A percentile compares a stretch with the other conserved stretches of the same genome.
Evolutionary conservation across 2,888 invertebrate species (phyloP).

Genomic region (Cosmia trapezina): DNA sequence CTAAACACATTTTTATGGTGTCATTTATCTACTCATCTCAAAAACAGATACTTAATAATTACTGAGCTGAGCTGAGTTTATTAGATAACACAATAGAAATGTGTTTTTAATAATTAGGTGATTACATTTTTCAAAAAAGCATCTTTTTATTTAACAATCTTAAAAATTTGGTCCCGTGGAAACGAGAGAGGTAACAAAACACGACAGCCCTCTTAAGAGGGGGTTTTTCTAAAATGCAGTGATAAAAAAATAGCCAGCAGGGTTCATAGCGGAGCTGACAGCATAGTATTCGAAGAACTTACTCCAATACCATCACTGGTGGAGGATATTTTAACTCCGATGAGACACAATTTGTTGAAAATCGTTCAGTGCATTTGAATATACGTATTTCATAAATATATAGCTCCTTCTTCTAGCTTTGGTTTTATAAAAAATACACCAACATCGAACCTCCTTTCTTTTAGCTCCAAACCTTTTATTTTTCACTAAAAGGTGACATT

Average conservation of each 20-base stretch:
- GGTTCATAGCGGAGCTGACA: too few relatives aligned
- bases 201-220: too few relatives aligned
- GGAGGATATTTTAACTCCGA: not conserved
- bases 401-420: not conserved
- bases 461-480: not conserved
- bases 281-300: not conserved
- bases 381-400: not conserved
- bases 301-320: not conserved
- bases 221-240: not conserved
- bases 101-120: too few relatives aligned
- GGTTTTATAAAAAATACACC: not conserved
- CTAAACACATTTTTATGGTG: too few relatives aligned
- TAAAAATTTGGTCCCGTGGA: too few relatives aligned
- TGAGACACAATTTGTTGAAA: not conserved
- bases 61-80: too few relatives aligned
- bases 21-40: too few relatives aligned
- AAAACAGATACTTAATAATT: too few relatives aligned
- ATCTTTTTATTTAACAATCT: too few relatives aligned
- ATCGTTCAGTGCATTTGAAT: not conserved
- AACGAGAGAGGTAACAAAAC: too few relatives aligned
- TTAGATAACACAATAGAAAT: too few relatives aligned
- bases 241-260: not conserved
- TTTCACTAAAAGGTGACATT: conserved; percentile 33
- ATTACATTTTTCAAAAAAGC: too few relatives aligned
- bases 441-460: not conserved